These are phyloP conservation scores for Fregetta grallaria DNA, from an alignment of 2,113 vertebrate species.

Conservation along the genomic window DNA sequence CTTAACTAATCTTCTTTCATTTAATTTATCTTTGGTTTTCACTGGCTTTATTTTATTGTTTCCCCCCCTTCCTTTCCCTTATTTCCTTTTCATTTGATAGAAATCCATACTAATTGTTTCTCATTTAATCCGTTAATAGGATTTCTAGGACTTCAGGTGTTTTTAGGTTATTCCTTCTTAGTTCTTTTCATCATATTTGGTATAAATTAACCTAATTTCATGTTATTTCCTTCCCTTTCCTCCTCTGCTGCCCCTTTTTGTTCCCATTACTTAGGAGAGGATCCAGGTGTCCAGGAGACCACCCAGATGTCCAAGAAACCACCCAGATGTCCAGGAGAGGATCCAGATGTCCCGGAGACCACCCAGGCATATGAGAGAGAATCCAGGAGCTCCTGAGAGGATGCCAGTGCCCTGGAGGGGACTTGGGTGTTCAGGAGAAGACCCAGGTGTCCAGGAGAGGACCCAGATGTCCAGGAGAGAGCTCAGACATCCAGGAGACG, in stretches of 20 bases:
- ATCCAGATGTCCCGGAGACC: neutral
- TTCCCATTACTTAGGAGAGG: neutral
- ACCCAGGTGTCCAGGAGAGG: neutral
- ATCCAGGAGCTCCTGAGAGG: too few relatives aligned
- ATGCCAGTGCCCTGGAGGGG: rapidly evolving
- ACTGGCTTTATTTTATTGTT: neutral
- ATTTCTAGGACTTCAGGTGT: neutral
- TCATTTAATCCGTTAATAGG: neutral
- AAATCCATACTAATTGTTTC: neutral
- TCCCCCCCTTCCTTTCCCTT: neutral
- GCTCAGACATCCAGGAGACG: neutral
- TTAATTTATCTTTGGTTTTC: neutral
- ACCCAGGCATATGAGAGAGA: too few relatives aligned
- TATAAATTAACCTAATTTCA: neutral
- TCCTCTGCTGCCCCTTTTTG: neutral
- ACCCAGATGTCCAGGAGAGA: neutral
- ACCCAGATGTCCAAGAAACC: neutral
- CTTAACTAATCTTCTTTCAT: neutral
- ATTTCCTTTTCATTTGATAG: neutral
- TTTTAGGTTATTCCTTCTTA: neutral
- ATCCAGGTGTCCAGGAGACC: neutral
- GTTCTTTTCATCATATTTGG: neutral
- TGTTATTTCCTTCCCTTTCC: neutral
- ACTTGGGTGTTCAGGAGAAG: neutral
- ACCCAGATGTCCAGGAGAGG: too few relatives aligned